Evolutionary conservation across 2,113 vertebrate species (phyloP), one percentile per base, ranked within the genome.

Genomic region (Periophthalmus modestus): DNA sequence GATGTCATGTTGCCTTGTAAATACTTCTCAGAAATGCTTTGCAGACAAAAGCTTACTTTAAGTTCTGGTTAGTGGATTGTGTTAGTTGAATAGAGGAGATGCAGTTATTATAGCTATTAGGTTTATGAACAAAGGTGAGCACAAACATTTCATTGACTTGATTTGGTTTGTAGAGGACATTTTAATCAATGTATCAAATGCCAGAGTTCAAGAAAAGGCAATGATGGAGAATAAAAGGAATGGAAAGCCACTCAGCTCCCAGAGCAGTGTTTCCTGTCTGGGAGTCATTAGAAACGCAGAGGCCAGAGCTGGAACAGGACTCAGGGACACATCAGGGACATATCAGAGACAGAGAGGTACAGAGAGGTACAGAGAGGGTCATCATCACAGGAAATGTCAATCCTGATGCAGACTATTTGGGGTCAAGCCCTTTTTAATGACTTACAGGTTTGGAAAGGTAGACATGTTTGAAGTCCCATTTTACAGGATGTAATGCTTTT

Each of bases 1-100:
- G 89, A 89, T 74, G 87, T 90, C 86, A 81, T 75, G 74, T 82
- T 85, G 85, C 88, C 88, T 84, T 84, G 91, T 90, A 90, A 92
- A 93, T 90, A 85, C 88, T 79, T 87, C 81, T 61, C 78, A 71
- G 71, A 89, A 87, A 92, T 89, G 88, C 81, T 91, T 78, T 77
- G 78, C 88, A 79, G 81, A 86, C 88, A 88, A 77, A 81, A 69
- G 75, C 73, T 72, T 76, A 84, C 43, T 19, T 59, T 23, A 23
- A 57, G 21, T 57, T 23, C n/a, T 52, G 48, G 5, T 18, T 52
- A 18, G 16, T 52, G 16, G 48, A 52, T 52, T 52, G 5, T 18
- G 4, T 50, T 50, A 18, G 15, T 50, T 50, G 48, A 50, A 50
- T 18, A 19, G 1, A 52, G 16, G 3, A 52, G 16, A 52, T 19